phyloP scores from a whole-genome alignment of 2,888 invertebrate genomes.

The Amiota minor region DNA sequence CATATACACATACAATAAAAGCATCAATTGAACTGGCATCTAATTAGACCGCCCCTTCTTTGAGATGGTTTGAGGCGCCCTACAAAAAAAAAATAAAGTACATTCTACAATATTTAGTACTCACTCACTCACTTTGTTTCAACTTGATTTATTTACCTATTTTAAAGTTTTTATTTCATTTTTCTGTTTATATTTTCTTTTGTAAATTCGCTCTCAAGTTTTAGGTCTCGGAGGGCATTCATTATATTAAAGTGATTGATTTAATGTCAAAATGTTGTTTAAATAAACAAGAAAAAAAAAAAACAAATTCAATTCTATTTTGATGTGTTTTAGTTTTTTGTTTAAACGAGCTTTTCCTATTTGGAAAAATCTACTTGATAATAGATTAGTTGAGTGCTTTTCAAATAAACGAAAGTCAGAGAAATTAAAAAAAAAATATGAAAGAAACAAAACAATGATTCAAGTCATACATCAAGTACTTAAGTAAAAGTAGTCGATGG shows the following conservation, averaged over 20 bases:
- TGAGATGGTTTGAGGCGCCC: not conserved
- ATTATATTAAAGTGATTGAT: constrained; percentile 20
- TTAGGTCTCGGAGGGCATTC: not conserved
- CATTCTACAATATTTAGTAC: too few relatives aligned
- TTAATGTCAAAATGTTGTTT: constrained; percentile 20
- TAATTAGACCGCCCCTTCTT: constrained; percentile 8
- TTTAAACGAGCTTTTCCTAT: too few relatives aligned
- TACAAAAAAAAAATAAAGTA: not conserved
- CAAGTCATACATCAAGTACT: constrained; percentile 1
- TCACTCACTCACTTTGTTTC: not conserved
- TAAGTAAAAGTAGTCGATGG: not conserved
- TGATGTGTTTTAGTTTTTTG: not conserved
- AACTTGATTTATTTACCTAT: constrained; percentile 16
- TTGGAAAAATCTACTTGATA: not conserved
- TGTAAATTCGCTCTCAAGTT: not conserved
- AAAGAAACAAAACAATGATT: not conserved
- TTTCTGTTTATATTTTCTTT: constrained; percentile 4
- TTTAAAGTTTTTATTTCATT: not conserved
- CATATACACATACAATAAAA: not conserved
- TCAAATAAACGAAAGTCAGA: constrained; percentile 9
- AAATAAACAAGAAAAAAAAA: not conserved
- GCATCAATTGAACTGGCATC: constrained; percentile 24
- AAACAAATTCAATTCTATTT: not conserved
- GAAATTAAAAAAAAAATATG: not conserved
- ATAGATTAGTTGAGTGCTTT: constrained; percentile 21